phyloP scores from a whole-genome alignment of 2,113 vertebrate genomes.

The Scolopax mira region DNA sequence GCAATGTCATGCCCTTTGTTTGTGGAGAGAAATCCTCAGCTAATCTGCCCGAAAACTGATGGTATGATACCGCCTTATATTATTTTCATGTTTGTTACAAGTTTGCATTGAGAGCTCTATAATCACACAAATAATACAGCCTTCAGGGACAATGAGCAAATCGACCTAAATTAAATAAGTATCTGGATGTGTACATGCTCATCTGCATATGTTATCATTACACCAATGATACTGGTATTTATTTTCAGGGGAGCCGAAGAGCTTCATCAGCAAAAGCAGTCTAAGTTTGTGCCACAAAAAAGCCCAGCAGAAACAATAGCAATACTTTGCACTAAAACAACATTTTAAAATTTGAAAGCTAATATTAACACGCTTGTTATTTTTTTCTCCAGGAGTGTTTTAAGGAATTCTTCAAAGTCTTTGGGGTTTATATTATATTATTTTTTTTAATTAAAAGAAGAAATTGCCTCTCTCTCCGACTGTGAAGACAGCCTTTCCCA shows the following conservation, averaged over 20 bases:
- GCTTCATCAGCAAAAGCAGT: not conserved
- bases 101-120: constrained; percentile 17
- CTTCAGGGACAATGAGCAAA: constrained; percentile 49
- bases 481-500: not conserved
- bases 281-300: not conserved
- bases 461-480: not conserved
- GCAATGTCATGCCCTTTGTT: constrained; percentile 20
- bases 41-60: not conserved
- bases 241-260: not conserved
- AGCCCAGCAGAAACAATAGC: not conserved
- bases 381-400: not conserved
- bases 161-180: constrained; percentile 57
- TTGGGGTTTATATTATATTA: not conserved
- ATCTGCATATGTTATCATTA: constrained; percentile 57
- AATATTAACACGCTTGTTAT: not conserved
- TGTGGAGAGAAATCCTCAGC: constrained; percentile 24
- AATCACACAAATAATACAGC: constrained; percentile 58
- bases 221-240: constrained; percentile 3
- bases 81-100: constrained; percentile 26
- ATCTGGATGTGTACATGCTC: constrained; percentile 24
- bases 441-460: not conserved
- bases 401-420: not conserved
- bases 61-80: not conserved
- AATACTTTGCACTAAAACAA: not conserved
- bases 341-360: not conserved